A percentile compares a stretch with the other conserved stretches of the same genome.
Evolutionary conservation across 1,140 invertebrate species (phyloP).

Genomic region (Trachymyrmex septentrionalis): DNA sequence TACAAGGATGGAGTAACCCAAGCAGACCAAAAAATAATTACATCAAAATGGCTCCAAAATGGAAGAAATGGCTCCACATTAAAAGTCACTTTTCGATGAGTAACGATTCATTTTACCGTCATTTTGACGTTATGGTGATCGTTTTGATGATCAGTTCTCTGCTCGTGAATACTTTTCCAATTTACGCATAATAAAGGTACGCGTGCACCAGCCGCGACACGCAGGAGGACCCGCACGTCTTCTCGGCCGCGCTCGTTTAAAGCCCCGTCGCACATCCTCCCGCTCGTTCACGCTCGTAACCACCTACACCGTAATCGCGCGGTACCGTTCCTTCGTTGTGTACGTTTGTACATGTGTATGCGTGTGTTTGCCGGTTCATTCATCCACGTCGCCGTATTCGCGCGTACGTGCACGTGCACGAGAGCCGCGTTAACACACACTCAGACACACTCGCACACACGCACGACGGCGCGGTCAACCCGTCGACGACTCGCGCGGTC

Average conservation of each 20-base stretch:
- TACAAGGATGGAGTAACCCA: neutral
- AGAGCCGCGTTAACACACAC: constrained; percentile 28
- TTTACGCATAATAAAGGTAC: neutral
- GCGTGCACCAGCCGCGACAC: constrained; percentile 31
- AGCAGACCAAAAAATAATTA: too few relatives aligned
- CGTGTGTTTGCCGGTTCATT: constrained; percentile 40
- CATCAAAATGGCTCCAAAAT: too few relatives aligned
- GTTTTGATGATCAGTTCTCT: too few relatives aligned
- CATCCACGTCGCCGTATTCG: constrained; percentile 35
- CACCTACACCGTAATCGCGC: constrained; percentile 51
- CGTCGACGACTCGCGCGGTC: constrained; percentile 58
- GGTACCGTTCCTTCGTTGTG: constrained; percentile 6
- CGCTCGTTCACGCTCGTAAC: constrained; percentile 52
- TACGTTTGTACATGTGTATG: neutral
- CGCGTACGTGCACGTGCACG: constrained; percentile 27
- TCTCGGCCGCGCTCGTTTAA: constrained; percentile 48
- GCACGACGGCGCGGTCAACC: constrained; percentile 62
- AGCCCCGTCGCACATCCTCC: constrained; percentile 42
- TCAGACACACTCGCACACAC: too few relatives aligned
- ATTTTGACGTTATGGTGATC: too few relatives aligned
- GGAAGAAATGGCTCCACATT: too few relatives aligned
- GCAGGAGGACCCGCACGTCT: constrained; percentile 31
- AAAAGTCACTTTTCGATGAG: too few relatives aligned
- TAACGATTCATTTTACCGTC: too few relatives aligned
- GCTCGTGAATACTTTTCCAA: neutral